Conservation (phyloP, 2,888 invertebrate species). For the Rugalucina vietnamica region DNA sequence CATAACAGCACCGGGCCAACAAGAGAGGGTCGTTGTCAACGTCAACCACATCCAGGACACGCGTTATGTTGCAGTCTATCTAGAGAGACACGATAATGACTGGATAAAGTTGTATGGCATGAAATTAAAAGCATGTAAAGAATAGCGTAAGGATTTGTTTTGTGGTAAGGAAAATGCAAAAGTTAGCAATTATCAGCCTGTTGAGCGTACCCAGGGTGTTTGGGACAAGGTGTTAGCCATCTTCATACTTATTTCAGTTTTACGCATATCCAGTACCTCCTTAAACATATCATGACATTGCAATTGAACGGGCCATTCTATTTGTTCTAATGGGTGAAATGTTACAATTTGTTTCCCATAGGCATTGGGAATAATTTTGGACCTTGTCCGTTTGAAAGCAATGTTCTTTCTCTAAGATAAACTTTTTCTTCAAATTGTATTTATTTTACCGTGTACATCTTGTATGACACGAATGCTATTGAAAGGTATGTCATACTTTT, state of each 20-base stretch:
- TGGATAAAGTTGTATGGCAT: not conserved
- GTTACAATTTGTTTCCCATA: no score
- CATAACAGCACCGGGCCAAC: not conserved
- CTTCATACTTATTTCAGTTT: no score
- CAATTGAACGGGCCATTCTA: no score
- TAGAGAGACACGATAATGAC: not conserved
- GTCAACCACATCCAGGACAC: not conserved
- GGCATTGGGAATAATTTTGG: no score
- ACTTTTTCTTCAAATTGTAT: no score
- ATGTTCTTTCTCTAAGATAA: no score
- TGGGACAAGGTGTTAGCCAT: not conserved
- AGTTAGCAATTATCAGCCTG: not conserved
- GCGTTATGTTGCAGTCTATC: not conserved
- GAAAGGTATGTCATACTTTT: no score
- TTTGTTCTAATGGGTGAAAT: no score
- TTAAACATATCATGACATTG: no score
- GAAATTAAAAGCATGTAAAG: not conserved
- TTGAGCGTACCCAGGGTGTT: not conserved
- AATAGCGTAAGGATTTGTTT: not conserved
- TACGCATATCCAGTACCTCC: not conserved
- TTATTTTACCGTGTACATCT: no score
- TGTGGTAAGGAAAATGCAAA: not conserved
- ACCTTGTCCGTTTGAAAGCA: no score
- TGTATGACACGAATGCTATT: no score
- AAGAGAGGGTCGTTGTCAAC: not conserved